Evolutionary conservation across 2,797 vertebrate genomes (phyloP).

Genomic region (Protonibea diacanthus): DNA sequence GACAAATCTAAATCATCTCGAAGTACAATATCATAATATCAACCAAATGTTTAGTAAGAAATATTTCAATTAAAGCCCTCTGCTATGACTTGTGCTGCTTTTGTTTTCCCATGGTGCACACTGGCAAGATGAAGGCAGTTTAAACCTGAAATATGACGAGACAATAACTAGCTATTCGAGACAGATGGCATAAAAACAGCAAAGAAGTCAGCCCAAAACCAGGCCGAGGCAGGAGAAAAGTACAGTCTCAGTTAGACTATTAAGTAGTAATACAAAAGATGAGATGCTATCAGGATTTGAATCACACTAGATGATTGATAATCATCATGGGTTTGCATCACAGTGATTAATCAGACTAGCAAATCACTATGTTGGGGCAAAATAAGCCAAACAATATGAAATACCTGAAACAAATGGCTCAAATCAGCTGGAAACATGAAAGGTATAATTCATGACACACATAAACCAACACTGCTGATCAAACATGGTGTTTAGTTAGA

Average conservation of each 20-base stretch:
- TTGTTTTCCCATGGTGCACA: not conserved
- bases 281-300: not conserved
- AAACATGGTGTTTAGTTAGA: not conserved
- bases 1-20: not conserved
- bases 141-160: not conserved
- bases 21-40: not conserved
- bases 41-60: not conserved
- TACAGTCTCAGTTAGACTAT: not conserved
- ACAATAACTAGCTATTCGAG: not conserved
- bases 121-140: not conserved
- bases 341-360: not conserved
- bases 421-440: slow-evolving; percentile 5
- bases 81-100: not conserved
- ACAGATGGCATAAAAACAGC: not conserved
- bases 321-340: not conserved
- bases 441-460: not conserved
- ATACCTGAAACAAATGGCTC: not conserved
- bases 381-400: not conserved
- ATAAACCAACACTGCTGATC: not conserved
- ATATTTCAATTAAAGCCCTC: not conserved
- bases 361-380: not conserved
- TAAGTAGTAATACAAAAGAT: not conserved
- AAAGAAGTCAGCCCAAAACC: not conserved
- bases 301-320: not conserved
- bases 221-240: not conserved